Evolutionary conservation across 1,140 invertebrate genomes (phyloP), one percentile per base, ranked within the genome.

Genomic region (Eriosoma lanigerum): DNA sequence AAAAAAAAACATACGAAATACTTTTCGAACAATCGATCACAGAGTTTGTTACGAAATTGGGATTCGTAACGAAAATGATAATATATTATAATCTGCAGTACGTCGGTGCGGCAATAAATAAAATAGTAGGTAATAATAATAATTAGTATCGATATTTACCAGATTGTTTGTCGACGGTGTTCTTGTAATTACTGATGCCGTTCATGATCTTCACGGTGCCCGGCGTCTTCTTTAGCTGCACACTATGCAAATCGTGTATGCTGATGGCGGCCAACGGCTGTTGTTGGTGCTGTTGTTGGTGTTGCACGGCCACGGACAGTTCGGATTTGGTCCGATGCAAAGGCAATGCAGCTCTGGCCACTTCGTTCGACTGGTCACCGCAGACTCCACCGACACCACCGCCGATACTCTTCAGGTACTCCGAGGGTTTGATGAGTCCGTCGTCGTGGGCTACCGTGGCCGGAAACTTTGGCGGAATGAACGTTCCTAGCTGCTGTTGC

Each of bases 371-470:
- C 83, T 86, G 72, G 83, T 85, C 82, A 85, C 85, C 6, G 81
- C 64, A 5, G 83, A 64, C 26, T 87, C 90, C 90, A 85, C 90
- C 89, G 44, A 24, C 66, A 6, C 52, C 52, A 1, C 52, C 52
- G 10, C 52, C 52, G 85, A 95, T 93, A 84, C 92, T 94, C 83
- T 91, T 91, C 81, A 96, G 88, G 86, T 96, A 96, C 86, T 96
- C 94, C 50, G 93, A 95, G 56, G 95, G 95, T 85, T 96, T 96
- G 84, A 97, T 95, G 91, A 89, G 85, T 94, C 92, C 70, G 92
- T 91, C 89, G 81, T 87, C 83, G 88, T 66, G 52, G 88, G 83
- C 88, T 82, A 88, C 89, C 84, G 90, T 89, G 46, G 62, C 68
- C 24, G 91, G 91, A 87, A 96, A 96, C 85, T 93, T 93, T 32